Conservation (phyloP, 1,140 invertebrate species). For the Muscidifurax raptorellus region DNA sequence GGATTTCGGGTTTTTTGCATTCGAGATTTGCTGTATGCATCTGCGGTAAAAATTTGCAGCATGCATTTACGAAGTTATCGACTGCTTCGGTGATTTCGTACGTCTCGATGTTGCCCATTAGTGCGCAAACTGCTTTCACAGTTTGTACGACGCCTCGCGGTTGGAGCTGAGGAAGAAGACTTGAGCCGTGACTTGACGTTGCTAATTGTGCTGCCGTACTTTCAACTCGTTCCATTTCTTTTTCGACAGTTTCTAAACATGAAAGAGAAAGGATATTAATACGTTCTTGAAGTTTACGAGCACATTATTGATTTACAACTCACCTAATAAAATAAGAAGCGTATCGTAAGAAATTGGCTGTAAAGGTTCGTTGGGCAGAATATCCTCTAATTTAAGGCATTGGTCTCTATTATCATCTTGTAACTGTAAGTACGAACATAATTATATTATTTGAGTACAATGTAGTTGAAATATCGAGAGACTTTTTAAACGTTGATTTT, state of each 20-base stretch:
- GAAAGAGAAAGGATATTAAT: constrained; percentile 30
- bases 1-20: constrained; percentile 77
- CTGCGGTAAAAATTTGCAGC: constrained; percentile 74
- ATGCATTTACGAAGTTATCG: constrained; percentile 82
- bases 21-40: constrained; percentile 74
- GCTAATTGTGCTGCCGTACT: constrained; percentile 78
- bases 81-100: constrained; percentile 86
- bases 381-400: constrained; percentile 82
- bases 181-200: constrained; percentile 72
- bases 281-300: neutral
- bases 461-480: neutral
- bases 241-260: constrained; percentile 84
- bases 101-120: constrained; percentile 92
- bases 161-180: constrained; percentile 74
- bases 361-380: constrained; percentile 84
- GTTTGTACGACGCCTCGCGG: constrained; percentile 86
- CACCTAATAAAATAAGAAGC: constrained; percentile 86
- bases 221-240: constrained; percentile 86
- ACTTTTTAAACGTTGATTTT: constrained; percentile 17
- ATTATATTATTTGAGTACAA: neutral
- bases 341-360: constrained; percentile 86
- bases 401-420: constrained; percentile 86
- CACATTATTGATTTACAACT: constrained; percentile 57
- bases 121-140: constrained; percentile 92
- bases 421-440: constrained; percentile 13